Evolutionary conservation across 2,888 invertebrate species (phyloP).

Genomic region (Epinotia nisella): DNA sequence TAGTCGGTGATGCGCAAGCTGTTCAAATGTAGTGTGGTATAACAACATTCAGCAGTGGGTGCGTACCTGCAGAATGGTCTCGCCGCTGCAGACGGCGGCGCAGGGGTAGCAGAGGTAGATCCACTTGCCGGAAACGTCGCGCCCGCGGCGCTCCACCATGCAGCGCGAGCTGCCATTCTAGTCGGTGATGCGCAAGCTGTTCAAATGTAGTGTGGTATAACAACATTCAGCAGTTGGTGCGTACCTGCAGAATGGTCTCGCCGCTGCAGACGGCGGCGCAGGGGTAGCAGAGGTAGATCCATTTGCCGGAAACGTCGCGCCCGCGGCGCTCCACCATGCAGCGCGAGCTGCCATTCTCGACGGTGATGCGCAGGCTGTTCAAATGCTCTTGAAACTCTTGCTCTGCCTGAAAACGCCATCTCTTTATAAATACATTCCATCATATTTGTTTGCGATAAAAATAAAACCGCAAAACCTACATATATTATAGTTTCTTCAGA

Average conservation of each 20-base stretch:
- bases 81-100: slow-evolving; percentile 78
- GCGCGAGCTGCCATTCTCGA: slow-evolving; percentile 74
- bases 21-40: slow-evolving; percentile 58
- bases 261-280: slow-evolving; percentile 81
- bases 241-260: slow-evolving; percentile 75
- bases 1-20: slow-evolving; percentile 78
- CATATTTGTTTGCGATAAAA: not conserved
- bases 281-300: slow-evolving; percentile 81
- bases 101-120: slow-evolving; percentile 83
- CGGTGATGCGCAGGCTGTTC: slow-evolving; percentile 74
- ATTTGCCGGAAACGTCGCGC: slow-evolving; percentile 74
- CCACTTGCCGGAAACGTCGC: slow-evolving; percentile 76
- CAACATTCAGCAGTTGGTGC: not conserved
- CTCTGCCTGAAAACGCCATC: slow-evolving; percentile 68
- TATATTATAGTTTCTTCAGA: slow-evolving; percentile 2
- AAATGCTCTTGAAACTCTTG: slow-evolving; percentile 75
- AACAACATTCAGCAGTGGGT: not conserved
- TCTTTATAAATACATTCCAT: not conserved
- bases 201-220: slow-evolving; percentile 50
- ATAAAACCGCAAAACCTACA: not conserved
- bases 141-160: slow-evolving; percentile 78
- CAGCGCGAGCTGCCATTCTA: slow-evolving; percentile 74
- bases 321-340: slow-evolving; percentile 78
- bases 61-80: slow-evolving; percentile 73
- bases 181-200: slow-evolving; percentile 75